phyloP scores from a whole-genome alignment of 2,888 invertebrate species.

The Acanthosepion pharaonis region DNA sequence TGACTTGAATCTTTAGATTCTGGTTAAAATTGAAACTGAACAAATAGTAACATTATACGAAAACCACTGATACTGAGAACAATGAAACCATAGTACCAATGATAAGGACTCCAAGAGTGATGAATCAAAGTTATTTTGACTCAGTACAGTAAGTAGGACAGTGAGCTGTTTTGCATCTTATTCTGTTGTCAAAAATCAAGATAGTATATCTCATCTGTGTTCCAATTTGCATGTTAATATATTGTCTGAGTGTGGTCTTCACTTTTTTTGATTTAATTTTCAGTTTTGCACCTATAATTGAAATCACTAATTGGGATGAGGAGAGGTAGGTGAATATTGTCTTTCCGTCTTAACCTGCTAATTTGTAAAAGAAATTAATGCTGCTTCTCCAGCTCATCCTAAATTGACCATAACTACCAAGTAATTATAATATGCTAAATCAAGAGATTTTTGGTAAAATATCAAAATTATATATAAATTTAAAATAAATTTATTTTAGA shows the following conservation, averaged over 20 bases:
- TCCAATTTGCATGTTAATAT: not conserved
- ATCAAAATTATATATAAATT: too few species aligned
- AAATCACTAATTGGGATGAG: conserved; percentile 38
- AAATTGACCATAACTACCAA: not conserved
- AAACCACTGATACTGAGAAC: not conserved
- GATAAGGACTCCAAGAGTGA: not conserved
- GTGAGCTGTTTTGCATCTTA: too few species aligned
- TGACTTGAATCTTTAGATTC: not conserved
- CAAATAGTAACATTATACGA: not conserved
- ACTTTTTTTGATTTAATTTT: conserved; percentile 40
- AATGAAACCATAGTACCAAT: not conserved
- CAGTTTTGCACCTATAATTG: conserved; percentile 46
- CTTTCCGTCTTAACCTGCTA: not conserved
- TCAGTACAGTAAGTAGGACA: not conserved
- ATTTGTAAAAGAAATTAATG: not conserved
- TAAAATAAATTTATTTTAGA: too few species aligned
- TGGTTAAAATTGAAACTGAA: not conserved
- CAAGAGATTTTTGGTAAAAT: too few species aligned
- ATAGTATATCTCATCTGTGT: not conserved
- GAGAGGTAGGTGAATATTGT: conserved; percentile 40
- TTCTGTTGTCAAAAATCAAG: not conserved
- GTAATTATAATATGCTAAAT: too few species aligned
- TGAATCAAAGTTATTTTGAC: not conserved
- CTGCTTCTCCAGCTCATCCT: not conserved
- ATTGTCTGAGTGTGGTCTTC: not conserved